phyloP scores from a whole-genome alignment of 1,140 invertebrate species.

The Pseudachorutes palmiensis region DNA sequence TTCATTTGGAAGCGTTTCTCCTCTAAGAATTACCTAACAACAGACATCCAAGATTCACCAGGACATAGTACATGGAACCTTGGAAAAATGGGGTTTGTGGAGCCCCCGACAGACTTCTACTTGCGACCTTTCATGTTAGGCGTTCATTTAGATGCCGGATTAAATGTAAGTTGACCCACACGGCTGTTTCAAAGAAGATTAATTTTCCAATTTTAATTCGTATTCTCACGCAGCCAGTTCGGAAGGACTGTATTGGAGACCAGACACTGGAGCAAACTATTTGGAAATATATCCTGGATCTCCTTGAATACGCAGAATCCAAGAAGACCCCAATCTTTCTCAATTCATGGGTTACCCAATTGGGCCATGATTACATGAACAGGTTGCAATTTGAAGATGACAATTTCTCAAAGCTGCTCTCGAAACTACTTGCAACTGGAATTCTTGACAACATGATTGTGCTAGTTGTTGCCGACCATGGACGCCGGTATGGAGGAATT shows the following conservation, averaged over 20 bases:
- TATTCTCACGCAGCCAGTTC: too few species aligned
- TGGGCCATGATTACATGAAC: slow-evolving; percentile 23
- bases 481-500: slow-evolving; percentile 44
- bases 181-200: background rate
- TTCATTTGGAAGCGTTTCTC: slow-evolving; percentile 44
- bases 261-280: slow-evolving; percentile 20
- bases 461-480: slow-evolving; percentile 53
- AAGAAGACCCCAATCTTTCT: slow-evolving; percentile 18
- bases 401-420: slow-evolving; percentile 8
- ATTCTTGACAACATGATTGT: slow-evolving; percentile 45
- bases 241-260: slow-evolving; percentile 23
- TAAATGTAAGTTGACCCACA: background rate
- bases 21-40: slow-evolving; percentile 41
- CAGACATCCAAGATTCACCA: slow-evolving; percentile 43
- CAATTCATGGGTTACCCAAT: slow-evolving; percentile 20
- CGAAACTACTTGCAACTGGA: background rate
- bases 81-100: slow-evolving; percentile 63
- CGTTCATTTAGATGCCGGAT: background rate
- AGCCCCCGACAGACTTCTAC: slow-evolving; percentile 74
- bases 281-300: slow-evolving; percentile 17
- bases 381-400: slow-evolving; percentile 7
- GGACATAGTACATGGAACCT: slow-evolving; percentile 53
- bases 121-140: slow-evolving; percentile 59
- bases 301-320: slow-evolving; percentile 2
- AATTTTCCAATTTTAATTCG: background rate